Evolutionary conservation across 2,797 vertebrate genomes (phyloP).

Genomic region (Corythornis leucogaster): DNA sequence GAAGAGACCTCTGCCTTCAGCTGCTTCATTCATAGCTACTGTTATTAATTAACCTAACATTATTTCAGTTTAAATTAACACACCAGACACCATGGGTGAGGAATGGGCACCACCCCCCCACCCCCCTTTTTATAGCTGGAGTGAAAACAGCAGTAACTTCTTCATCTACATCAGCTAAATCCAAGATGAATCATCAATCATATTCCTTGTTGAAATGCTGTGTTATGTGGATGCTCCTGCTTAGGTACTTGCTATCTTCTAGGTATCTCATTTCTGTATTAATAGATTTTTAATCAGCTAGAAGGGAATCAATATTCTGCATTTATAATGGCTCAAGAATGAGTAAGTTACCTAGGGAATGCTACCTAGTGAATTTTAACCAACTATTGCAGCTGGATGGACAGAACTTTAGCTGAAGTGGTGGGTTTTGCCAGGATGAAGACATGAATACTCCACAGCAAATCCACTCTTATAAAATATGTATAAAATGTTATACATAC

Average conservation of each 20-base stretch:
- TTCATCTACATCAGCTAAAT: neutral
- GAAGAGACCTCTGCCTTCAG: conserved; percentile 4
- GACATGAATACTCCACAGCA: neutral
- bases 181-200: neutral
- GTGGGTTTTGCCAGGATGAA: neutral
- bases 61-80: conserved; percentile 53
- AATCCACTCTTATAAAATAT: neutral
- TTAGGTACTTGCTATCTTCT: neutral
- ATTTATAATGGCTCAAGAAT: neutral
- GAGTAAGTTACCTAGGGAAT: neutral
- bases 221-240: neutral
- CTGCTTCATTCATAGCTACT: conserved; percentile 27
- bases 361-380: neutral
- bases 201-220: neutral
- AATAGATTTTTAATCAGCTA: neutral
- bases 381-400: neutral
- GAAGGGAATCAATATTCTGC: neutral
- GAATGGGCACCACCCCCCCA: neutral
- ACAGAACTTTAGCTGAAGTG: neutral
- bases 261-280: neutral
- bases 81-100: neutral
- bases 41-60: conserved; percentile 59
- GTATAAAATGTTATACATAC: too few species aligned
- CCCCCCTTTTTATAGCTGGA: neutral
- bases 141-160: neutral